A percentile compares a stretch with the other conserved stretches of the same genome.
These are phyloP conservation scores for Eupsittula cactorum DNA, from an alignment of 2,113 vertebrate genomes.

Conservation along the genomic window DNA sequence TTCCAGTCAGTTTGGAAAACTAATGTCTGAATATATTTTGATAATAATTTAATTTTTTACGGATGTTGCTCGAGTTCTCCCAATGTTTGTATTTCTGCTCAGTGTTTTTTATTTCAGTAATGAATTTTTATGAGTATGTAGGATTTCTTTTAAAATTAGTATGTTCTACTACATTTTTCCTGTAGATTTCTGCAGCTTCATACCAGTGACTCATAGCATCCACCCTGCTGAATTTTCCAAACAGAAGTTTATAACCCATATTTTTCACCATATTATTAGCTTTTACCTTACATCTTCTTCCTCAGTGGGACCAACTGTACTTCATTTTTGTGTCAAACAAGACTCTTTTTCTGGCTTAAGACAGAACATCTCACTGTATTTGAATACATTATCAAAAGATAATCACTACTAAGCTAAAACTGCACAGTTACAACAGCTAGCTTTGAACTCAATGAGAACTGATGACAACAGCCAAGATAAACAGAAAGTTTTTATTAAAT, in stretches of 20 bases:
- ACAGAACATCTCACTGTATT: not conserved
- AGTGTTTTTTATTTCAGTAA: not conserved
- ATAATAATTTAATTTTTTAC: not conserved
- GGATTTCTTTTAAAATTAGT: not conserved
- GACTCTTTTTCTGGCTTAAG: not conserved
- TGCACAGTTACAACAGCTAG: not conserved
- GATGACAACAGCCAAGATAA: not conserved
- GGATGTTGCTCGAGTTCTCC: not conserved
- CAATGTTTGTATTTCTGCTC: not conserved
- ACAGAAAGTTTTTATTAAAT: not conserved
- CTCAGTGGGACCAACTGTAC: not conserved
- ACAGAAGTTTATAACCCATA: not conserved
- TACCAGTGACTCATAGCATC: not conserved
- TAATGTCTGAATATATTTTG: not conserved
- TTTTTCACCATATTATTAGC: not conserved
- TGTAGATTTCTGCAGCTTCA: not conserved
- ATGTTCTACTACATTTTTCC: not conserved
- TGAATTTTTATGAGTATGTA: not conserved
- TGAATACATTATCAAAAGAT: not conserved
- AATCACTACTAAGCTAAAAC: not conserved
- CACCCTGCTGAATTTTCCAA: constrained; percentile 5
- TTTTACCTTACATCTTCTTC: not conserved
- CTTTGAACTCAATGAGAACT: not conserved
- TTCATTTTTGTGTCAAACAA: not conserved
- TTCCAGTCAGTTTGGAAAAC: not conserved